phyloP scores from a whole-genome alignment of 2,888 invertebrate genomes.

The Cosmia pyralina region DNA sequence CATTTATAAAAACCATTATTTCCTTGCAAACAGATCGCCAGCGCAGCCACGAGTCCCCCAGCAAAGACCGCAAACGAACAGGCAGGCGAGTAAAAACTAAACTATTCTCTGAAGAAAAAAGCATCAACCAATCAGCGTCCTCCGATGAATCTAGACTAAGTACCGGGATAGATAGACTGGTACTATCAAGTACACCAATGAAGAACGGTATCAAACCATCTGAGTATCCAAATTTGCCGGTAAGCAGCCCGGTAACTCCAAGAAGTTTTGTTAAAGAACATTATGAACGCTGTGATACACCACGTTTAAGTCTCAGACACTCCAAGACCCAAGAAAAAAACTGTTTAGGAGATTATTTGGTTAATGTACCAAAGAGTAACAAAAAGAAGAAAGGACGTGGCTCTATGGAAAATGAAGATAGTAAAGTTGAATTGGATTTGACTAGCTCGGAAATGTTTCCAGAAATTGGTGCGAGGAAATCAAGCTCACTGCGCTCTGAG shows the following conservation, averaged over 20 bases:
- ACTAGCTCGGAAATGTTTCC: slow-evolving; percentile 85
- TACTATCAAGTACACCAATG: slow-evolving; percentile 82
- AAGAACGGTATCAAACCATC: slow-evolving; percentile 78
- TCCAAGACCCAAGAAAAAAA: slow-evolving; percentile 82
- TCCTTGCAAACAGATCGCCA: slow-evolving; percentile 66
- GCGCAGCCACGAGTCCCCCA: slow-evolving; percentile 82
- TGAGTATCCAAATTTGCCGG: slow-evolving; percentile 73
- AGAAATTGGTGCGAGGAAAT: slow-evolving; percentile 83
- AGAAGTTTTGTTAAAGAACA: slow-evolving; percentile 74
- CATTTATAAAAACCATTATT: too few relatives aligned
- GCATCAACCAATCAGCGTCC: slow-evolving; percentile 74
- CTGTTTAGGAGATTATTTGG: slow-evolving; percentile 82
- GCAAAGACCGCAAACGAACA: slow-evolving; percentile 77
- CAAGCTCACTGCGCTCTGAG: slow-evolving; percentile 80
- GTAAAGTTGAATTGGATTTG: slow-evolving; percentile 79
- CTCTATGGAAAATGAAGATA: slow-evolving; percentile 76
- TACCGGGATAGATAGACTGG: slow-evolving; percentile 75
- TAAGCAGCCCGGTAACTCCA: slow-evolving; percentile 81
- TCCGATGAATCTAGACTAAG: slow-evolving; percentile 83
- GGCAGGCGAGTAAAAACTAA: slow-evolving; percentile 85
- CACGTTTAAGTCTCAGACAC: slow-evolving; percentile 78
- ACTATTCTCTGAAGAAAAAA: slow-evolving; percentile 81
- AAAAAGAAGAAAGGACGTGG: slow-evolving; percentile 83
- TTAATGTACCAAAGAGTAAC: slow-evolving; percentile 76
- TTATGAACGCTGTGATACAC: slow-evolving; percentile 83